Base-by-base conservation (phyloP, 2,888 invertebrate species). In the Hemaris fuciformis region DNA sequence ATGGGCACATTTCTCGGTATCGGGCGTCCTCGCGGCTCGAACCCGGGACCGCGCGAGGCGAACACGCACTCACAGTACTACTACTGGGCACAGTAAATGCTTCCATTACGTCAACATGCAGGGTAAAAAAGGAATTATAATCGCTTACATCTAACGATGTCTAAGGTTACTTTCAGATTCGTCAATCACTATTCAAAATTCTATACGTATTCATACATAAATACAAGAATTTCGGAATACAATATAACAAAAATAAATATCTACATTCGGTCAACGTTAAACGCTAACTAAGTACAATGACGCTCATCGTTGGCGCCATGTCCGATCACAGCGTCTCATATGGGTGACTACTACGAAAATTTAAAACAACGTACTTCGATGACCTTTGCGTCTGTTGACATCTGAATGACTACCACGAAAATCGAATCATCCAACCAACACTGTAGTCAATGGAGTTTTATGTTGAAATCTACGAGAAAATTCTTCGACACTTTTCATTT, bases 211-310 rank as follows among this genome's bases (percentile, higher is more conserved):
- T 77, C 73, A 80, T 81, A 76, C 83, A 87, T 88, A 88, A 86
- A 89, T 87, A 88, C 88, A 87, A 81, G 81, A 82, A 88, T 89
- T 89, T 89, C 75, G 89, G 87, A 90, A 88, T 87, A 90, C 81
- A 83, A 38, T 45, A 88, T 90, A 91, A 92, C 91, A 91, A 91
- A 91, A 92, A 92, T 92, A 92, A 91, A 91, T 91, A 92, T 92
- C 91, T 92, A 91, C 89, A 91, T 87, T 85, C 88, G 81, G 83
- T 88, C 87, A 91, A 91, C 89, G 89, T 87, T 88, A 85, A 74
- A 82, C 80, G 80, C 91, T 92, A 91, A 81, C 85, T 91, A 92
- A 91, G 91, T 91, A 91, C 92, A 85, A 81, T 80, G 88, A 83
- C 88, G 84, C 82, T 63, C n/a, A n/a, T n/a, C n/a, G 64, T 62